Percentiles rank a stretch among this genome's conserved stretches.
phyloP scores from a whole-genome alignment of 2,113 vertebrate species.

The Pterocles burchelli region DNA sequence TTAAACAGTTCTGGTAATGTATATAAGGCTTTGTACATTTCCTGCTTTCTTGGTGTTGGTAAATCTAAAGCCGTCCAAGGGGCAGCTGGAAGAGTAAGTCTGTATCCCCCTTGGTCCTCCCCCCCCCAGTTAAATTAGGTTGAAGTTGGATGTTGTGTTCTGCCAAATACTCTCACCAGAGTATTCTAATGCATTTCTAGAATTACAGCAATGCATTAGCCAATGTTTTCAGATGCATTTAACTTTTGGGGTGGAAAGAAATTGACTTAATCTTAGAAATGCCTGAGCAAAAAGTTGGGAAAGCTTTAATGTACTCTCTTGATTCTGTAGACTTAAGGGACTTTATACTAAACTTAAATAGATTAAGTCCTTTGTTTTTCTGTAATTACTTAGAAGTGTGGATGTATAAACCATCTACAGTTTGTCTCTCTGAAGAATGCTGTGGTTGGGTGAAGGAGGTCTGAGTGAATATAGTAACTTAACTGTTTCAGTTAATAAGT shows the following conservation, averaged over 20 bases:
- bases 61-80: background rate
- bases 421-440: background rate
- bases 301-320: background rate
- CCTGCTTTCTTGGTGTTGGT: background rate
- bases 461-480: background rate
- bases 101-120: background rate
- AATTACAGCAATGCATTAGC: constrained; percentile 10
- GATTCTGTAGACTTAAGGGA: background rate
- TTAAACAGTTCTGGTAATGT: background rate
- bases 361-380: background rate
- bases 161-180: background rate
- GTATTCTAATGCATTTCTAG: background rate
- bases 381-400: background rate
- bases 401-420: background rate
- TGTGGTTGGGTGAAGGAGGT: background rate
- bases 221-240: background rate
- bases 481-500: background rate
- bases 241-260: background rate
- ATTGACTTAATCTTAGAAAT: background rate
- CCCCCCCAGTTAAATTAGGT: background rate
- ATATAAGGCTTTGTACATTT: background rate
- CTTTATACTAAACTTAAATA: too few relatives aligned
- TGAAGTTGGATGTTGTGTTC: background rate
- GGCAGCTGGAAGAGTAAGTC: background rate
- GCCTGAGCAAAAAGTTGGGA: background rate